A percentile compares a stretch with the other conserved stretches of the same genome.
These are phyloP conservation scores for Siniperca scherzeri DNA, from an alignment of 2,797 vertebrate species.

Conservation along the genomic window DNA sequence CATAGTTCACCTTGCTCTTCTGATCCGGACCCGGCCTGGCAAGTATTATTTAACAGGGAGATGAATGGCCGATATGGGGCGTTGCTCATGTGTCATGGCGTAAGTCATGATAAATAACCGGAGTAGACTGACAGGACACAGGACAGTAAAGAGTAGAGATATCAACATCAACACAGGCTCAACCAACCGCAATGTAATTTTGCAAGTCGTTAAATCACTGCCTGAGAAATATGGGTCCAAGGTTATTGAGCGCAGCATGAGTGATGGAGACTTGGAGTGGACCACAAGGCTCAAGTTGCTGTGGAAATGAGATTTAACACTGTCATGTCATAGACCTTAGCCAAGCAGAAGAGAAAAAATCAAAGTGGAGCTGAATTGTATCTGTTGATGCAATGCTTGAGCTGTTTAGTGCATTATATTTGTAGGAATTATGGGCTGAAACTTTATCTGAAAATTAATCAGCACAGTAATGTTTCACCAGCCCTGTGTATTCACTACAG, in stretches of 20 bases:
- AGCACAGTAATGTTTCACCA: not conserved
- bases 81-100: conserved; percentile 80
- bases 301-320: conserved; percentile 84
- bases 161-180: conserved; percentile 82
- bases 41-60: conserved; percentile 85
- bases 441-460: conserved; percentile 60
- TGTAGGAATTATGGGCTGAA: conserved; percentile 45
- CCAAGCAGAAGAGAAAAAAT: conserved; percentile 34
- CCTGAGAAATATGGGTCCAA: conserved; percentile 86
- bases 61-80: conserved; percentile 80
- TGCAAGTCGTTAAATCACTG: conserved; percentile 87
- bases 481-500: not conserved
- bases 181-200: conserved; percentile 80
- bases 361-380: conserved; percentile 58
- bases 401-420: conserved; percentile 44
- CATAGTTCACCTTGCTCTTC: conserved; percentile 82
- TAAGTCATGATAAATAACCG: conserved; percentile 83
- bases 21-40: conserved; percentile 75
- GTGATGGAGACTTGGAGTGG: conserved; percentile 80
- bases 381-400: conserved; percentile 57
- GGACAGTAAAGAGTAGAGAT: conserved; percentile 81
- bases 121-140: conserved; percentile 67
- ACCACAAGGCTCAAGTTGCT: conserved; percentile 78
- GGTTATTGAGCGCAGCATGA: conserved; percentile 85
- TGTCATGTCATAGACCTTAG: conserved; percentile 63